Evolutionary conservation across 2,797 vertebrate species (phyloP), one percentile per base, ranked within the genome.

Genomic region (Saxicola maurus): DNA sequence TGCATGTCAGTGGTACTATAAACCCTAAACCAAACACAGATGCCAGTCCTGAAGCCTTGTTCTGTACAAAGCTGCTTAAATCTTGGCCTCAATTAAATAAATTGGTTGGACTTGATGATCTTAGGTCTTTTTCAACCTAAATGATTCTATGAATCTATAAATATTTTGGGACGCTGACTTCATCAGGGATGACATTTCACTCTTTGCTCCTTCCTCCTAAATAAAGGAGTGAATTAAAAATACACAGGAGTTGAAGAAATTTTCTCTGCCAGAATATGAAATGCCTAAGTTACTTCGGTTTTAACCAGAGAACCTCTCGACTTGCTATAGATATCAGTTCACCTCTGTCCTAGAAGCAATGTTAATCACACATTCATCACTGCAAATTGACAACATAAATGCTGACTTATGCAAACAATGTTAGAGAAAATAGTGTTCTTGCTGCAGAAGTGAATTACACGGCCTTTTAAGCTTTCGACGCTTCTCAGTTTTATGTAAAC

Each of bases 361-460:
- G 78, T 80, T 94, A 91, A 95, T 95, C 69, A 86, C 86, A 91
- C 81, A 91, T 90, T 92, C 81, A 84, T 92, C 92, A 82, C 76
- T 31, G 53, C 75, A 89, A 94, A 94, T n/a, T 94, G 93, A 93
- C 93, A 95, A 77, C 82, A 89, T 92, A 96, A 96, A 94, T 89
- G 94, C 87, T 95, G 94, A 93, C 84, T 94, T 78, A 75, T 72
- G 87, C 64, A 91, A 96, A 93, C 87, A 93, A n/a, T 43, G 71
- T 82, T 90, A 80, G 60, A 90, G 89, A 94, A 94, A 94, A 93
- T 62, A 46, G 93, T 90, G 76, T 87, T 93, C 95, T 90, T 88
- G 86, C 65, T 81, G 84, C 80, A 92, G 66, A 84, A 95, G 82
- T 82, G 91, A 95, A 92, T 94, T 86, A 74, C 56, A 76, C 73